Base-by-base conservation (phyloP, 2,113 vertebrate species). In the Aramus guarauna region DNA sequence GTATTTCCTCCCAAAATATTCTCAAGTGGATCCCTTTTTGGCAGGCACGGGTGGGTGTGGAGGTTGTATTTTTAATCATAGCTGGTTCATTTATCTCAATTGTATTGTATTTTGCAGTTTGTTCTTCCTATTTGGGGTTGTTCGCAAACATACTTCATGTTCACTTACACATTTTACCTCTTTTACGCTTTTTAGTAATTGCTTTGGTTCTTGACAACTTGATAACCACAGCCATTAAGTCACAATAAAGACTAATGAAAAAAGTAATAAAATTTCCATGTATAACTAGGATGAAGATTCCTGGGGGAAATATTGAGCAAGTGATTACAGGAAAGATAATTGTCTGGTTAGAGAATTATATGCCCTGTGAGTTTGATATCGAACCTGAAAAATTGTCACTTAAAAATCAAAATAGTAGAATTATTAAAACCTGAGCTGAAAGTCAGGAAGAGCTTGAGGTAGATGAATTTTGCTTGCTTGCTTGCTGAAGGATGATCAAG, bases 301-400 rank as follows among this genome's bases (percentile, higher is more conserved):
- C 95, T 94, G 75, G 82, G 96, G 96, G 95, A 96, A 97, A 96
- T 96, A 97, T 63, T 94, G 88, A 97, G 92, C 92, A 43, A 97
- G 95, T 98, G 97, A 97, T 97, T 97, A 98, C 90, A 96, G 88
- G 68, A 62, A 96, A 97, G 92, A 95, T 97, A 96, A 95, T 97
- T 97, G 90, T 97, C 97, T 97, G 97, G 94, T 97, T 97, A 96
- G 96, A 97, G 95, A 97, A 97, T 97, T 98, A 84, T 94, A 75
- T 97, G 48, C 68, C 92, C 93, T 94, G 48, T 84, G 95, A 95
- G 62, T 97, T 96, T 97, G 97, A 94, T 94, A 88, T 84, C 74
- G 48, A 96, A 78, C 82, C 82, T 96, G 77, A 85, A 93, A 97
- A 96, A 82, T 85, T 95, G 59, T 97, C 85, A 66, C 83, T 96